A percentile compares a stretch with the other conserved stretches of the same genome.
Conservation (phyloP, 2,888 invertebrate genomes). For the Helleia helle region DNA sequence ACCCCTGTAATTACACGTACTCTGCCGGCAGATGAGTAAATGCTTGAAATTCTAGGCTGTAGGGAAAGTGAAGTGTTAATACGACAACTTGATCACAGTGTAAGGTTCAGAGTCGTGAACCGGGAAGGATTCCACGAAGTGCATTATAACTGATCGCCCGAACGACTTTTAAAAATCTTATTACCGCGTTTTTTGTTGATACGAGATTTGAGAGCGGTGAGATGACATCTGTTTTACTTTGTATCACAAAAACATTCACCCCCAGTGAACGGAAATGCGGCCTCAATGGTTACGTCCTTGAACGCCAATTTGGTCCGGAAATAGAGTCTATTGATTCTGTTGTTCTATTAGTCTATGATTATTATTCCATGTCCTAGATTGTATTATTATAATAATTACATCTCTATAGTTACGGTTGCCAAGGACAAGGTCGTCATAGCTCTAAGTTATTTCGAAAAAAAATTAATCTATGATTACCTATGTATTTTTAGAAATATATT, state of each 20-base stretch:
- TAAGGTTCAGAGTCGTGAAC: constrained; percentile 40
- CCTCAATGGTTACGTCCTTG: constrained; percentile 39
- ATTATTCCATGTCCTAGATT: no score
- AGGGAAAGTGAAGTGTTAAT: constrained; percentile 70
- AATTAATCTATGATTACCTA: no score
- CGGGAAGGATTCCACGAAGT: constrained; percentile 33
- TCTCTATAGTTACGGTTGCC: no score
- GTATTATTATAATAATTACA: no score
- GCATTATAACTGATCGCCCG: not conserved
- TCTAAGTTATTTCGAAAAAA: no score
- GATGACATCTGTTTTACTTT: constrained; percentile 44
- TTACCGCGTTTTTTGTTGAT: not conserved
- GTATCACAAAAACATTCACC: constrained; percentile 32
- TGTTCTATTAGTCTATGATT: no score
- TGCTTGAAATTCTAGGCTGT: constrained; percentile 63
- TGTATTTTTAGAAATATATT: no score
- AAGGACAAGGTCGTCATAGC: no score
- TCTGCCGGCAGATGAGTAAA: constrained; percentile 69
- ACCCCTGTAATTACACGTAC: constrained; percentile 59
- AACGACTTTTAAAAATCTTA: not conserved
- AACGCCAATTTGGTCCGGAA: constrained; percentile 44
- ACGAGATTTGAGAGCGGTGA: not conserved
- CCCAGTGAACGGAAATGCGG: constrained; percentile 55
- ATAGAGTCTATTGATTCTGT: no score
- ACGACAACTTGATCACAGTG: constrained; percentile 64